Base-by-base conservation (phyloP, 35 echinoderm and acorn worm species). In the Apostichopus parvimensis region DNA sequence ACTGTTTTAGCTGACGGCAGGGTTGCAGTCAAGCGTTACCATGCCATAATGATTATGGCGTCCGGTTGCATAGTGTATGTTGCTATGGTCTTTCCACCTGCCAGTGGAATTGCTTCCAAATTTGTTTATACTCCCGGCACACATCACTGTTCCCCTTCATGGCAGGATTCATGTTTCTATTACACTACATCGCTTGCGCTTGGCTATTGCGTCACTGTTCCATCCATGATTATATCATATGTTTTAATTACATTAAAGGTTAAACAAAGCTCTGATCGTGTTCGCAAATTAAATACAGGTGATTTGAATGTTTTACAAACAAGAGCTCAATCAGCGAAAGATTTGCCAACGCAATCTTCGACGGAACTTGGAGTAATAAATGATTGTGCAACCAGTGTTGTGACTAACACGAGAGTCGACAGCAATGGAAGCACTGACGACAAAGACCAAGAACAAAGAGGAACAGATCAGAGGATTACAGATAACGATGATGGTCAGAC, bases 91-190 rank as follows among this genome's bases (percentile, higher is more conserved):
- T 26, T 88, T 12, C 86, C 86, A 14, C 57, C 86, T 8, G 21
- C 54, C 14, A 34, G 6, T 34, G 86, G 57, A 3, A 9, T 8
- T 5, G n/a, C 8, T 6, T 28, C 64, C 24, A 26, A 4, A 25
- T 72, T 55, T 14, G 21, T 52, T 54, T 88, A 88, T 54, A 72
- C 86, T 45, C 86, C 60, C 45, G 86, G 86, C 64, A 88, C 86
- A 9, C 86, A 88, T 34, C 86, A 88, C 21, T 88, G 86, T 52
- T 88, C 86, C 21, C 86, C 86, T 10, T 88, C 64, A 8, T 88
- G 86, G 86, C 13, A 72, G 18, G 57, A 23, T 53, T 34, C 60
- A 11, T 88, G 86, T 18, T 6, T 28, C 6, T 62, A 88, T 6
- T 88, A 88, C 86, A 88, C 9, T 24, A 65, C 52, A 26, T 15